Conservation (phyloP, 2,888 invertebrate species). For the Drosophila vallismaia region DNA sequence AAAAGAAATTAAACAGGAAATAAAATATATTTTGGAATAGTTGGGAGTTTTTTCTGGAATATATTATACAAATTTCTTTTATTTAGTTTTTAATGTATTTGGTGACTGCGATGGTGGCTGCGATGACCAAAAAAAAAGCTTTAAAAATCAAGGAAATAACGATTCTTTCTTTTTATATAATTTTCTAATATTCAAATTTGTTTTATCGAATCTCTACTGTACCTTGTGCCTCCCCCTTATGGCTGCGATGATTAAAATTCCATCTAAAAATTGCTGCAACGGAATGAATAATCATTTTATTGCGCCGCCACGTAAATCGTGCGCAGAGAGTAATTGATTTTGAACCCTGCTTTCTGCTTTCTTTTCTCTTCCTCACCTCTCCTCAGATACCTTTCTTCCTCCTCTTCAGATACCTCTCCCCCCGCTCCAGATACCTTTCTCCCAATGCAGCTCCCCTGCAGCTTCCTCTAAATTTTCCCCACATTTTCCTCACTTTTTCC, state of each 20-base stretch:
- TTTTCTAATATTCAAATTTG: too few species aligned
- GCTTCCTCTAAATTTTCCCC: too few species aligned
- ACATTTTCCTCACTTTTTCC: too few species aligned
- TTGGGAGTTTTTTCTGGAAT: too few species aligned
- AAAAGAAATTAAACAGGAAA: neutral
- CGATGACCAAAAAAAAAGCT: too few species aligned
- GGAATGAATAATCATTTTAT: slow-evolving; percentile 21
- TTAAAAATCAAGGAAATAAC: too few species aligned
- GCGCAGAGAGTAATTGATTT: slow-evolving; percentile 11
- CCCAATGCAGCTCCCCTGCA: neutral
- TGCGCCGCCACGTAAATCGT: neutral
- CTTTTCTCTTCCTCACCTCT: neutral
- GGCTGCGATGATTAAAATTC: slow-evolving; percentile 19
- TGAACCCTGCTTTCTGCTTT: neutral
- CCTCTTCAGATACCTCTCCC: neutral
- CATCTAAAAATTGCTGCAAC: slow-evolving; percentile 2
- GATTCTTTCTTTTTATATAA: too few species aligned
- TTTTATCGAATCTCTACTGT: neutral
- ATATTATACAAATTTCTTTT: too few species aligned
- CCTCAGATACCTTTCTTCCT: neutral
- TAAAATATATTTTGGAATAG: too few species aligned
- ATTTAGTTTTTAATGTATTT: too few species aligned
- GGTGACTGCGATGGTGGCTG: too few species aligned
- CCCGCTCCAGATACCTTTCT: neutral
- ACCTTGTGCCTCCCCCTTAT: neutral